Conservation (phyloP, 2,888 invertebrate species). For the Cataglyphis cursor region DNA sequence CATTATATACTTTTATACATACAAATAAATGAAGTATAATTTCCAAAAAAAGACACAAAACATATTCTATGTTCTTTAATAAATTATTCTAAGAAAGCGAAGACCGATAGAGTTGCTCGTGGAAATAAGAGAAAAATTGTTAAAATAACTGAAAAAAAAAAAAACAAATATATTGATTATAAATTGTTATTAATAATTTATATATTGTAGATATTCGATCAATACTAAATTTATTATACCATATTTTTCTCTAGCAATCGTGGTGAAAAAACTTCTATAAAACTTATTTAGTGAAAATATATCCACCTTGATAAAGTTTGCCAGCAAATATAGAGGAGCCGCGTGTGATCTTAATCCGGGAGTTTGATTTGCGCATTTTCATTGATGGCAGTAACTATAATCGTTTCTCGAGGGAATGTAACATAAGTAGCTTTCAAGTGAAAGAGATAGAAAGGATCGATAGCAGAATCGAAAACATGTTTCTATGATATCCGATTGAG, state of each 20-base stretch:
- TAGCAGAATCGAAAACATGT: slow-evolving; percentile 5
- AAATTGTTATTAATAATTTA: background rate
- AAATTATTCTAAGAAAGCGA: background rate
- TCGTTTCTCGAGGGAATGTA: slow-evolving; percentile 31
- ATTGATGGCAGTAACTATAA: slow-evolving; percentile 29
- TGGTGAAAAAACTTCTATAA: background rate
- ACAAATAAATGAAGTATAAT: background rate
- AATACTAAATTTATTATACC: slow-evolving; percentile 9
- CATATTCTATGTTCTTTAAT: background rate
- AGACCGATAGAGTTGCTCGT: background rate
- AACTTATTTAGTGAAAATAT: slow-evolving; percentile 6
- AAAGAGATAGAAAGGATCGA: slow-evolving; percentile 26
- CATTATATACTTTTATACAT: background rate
- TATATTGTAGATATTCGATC: background rate
- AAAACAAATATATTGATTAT: background rate
- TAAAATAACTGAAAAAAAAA: background rate
- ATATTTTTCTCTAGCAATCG: background rate
- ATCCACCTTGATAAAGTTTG: slow-evolving; percentile 2
- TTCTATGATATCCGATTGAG: slow-evolving; percentile 30
- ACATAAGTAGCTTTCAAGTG: slow-evolving; percentile 29
- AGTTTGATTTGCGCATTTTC: slow-evolving; percentile 39
- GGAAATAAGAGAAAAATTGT: background rate
- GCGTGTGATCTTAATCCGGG: slow-evolving; percentile 27
- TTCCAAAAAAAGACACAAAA: background rate
- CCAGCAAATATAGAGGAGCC: slow-evolving; percentile 7